Conservation (phyloP, 1,140 invertebrate species). For the Potamilus streckersoni region DNA sequence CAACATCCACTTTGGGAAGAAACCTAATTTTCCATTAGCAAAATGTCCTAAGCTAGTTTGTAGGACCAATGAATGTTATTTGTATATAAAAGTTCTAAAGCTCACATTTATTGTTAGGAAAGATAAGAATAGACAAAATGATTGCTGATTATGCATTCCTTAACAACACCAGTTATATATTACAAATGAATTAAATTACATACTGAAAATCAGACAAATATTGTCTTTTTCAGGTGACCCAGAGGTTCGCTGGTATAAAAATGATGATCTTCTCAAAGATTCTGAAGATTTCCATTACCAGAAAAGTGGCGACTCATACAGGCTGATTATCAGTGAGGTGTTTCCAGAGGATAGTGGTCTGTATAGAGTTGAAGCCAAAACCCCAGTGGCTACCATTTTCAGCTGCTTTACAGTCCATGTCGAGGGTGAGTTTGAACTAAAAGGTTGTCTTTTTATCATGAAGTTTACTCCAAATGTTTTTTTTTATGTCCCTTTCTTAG, state of each 20-base stretch:
- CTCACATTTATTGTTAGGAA: background rate
- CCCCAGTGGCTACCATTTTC: constrained; percentile 82
- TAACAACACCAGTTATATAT: background rate
- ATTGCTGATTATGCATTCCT: background rate
- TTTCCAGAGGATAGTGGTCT: constrained; percentile 94
- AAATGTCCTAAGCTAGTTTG: background rate
- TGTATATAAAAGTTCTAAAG: background rate
- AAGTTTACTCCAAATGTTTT: background rate
- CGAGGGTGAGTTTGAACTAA: constrained; percentile 42
- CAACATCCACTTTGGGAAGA: no score
- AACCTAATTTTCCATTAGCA: no score
- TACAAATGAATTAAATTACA: background rate
- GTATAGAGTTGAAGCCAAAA: constrained; percentile 91
- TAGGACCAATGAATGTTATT: background rate
- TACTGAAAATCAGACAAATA: no score
- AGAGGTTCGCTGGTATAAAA: constrained; percentile 95
- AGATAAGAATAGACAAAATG: background rate
- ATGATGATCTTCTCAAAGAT: constrained; percentile 96
- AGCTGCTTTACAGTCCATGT: constrained; percentile 57
- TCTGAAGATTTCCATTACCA: constrained; percentile 96
- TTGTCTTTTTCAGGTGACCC: constrained; percentile 69
- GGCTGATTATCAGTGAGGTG: constrained; percentile 91
- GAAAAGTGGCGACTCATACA: constrained; percentile 89
- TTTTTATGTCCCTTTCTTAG: background rate
- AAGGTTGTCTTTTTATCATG: background rate